Conservation (phyloP, 2,888 invertebrate species). For the Drosophila barbarae region DNA sequence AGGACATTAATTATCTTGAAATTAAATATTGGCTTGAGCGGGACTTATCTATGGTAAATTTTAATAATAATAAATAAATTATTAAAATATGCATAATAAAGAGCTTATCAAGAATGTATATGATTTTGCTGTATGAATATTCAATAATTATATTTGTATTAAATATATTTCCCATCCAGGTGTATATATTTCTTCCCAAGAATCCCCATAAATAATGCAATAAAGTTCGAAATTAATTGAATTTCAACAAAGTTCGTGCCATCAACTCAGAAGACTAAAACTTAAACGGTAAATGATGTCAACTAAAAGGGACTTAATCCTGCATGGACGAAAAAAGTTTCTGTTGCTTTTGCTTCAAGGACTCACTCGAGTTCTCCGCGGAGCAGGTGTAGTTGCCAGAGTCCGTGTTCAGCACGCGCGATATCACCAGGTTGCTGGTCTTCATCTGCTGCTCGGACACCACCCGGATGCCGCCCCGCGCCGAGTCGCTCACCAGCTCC, state of each 20-base stretch:
- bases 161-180: neutral
- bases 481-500: conserved; percentile 91
- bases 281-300: conserved; percentile 1
- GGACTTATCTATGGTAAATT: too few relatives aligned
- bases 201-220: neutral
- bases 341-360: neutral
- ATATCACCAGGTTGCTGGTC: conserved; percentile 91
- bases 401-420: conserved; percentile 83
- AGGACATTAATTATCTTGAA: neutral
- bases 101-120: neutral
- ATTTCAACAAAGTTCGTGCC: conserved; percentile 6
- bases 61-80: neutral
- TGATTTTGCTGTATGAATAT: too few relatives aligned
- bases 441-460: conserved; percentile 92
- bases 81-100: neutral
- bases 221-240: neutral
- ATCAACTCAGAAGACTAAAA: neutral
- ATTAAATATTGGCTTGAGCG: neutral
- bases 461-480: conserved; percentile 91
- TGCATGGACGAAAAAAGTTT: neutral
- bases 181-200: neutral
- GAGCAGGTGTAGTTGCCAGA: conserved; percentile 93
- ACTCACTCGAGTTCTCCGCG: conserved; percentile 87
- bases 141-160: neutral
- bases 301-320: conserved; percentile 5